A percentile compares a stretch with the other conserved stretches of the same genome.
phyloP scores from a whole-genome alignment of 1,140 invertebrate species.

The Eupristina koningsbergeri region DNA sequence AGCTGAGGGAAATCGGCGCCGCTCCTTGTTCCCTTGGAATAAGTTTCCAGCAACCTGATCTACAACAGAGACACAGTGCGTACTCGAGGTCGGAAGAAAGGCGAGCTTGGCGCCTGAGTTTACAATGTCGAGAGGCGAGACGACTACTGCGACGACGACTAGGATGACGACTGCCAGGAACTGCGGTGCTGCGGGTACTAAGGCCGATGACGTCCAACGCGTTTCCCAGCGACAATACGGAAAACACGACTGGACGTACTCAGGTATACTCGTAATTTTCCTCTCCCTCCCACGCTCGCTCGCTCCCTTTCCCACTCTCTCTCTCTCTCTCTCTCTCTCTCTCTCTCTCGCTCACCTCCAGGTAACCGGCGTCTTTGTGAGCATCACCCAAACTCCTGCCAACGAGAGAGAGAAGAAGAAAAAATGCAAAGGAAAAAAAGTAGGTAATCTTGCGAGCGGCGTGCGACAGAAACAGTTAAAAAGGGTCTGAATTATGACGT shows the following conservation, averaged over 20 bases:
- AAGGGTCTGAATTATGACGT: conserved; percentile 57
- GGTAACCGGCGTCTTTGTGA: conserved; percentile 40
- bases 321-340: background rate
- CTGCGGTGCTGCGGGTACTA: background rate
- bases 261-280: background rate
- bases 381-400: too few relatives aligned
- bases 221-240: conserved; percentile 13
- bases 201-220: background rate
- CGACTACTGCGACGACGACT: conserved; percentile 1
- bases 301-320: background rate
- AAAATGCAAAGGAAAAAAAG: background rate
- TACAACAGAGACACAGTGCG: conserved; percentile 9
- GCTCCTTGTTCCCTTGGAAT: conserved; percentile 10
- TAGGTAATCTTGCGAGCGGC: conserved; percentile 18
- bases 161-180: too few relatives aligned
- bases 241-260: background rate
- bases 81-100: conserved; percentile 16
- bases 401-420: background rate
- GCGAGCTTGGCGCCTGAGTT: conserved; percentile 60
- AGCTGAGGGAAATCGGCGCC: conserved; percentile 38
- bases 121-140: conserved; percentile 20
- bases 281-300: background rate
- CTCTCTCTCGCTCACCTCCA: background rate
- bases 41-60: background rate
- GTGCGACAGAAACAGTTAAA: conserved; percentile 56